Evolutionary conservation across 2,797 vertebrate genomes (phyloP), one percentile per base, ranked within the genome.

Genomic region (Microtus obscurus): DNA sequence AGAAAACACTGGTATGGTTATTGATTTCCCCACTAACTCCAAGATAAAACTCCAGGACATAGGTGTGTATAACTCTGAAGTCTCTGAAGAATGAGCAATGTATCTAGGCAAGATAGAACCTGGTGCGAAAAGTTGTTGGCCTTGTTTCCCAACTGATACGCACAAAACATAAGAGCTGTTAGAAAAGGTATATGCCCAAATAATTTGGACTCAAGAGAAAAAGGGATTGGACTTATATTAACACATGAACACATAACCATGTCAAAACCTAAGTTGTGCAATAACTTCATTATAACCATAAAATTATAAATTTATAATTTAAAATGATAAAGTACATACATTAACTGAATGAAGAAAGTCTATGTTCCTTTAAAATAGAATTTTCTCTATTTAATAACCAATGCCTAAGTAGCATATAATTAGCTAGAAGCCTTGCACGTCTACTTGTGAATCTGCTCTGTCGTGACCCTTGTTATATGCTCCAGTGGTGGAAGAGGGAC

Each of bases 261-360:
- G 48, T 83, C 65, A 73, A 80, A 89, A 71, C 53, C 21, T 87
- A 87, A 83, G 43, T 71, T 69, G 27, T 27, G 29, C 86, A 71
- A 8, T 71, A 71, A 71, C 67, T 71, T 6, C 16, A 16, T n/a
- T 71, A 71, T 9, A 8, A 71, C n/a, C 19, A 21, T 37, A 71
- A n/a, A 34, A 3, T 37, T 71, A n/a, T 19, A n/a, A 71, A 71
- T 71, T 71, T 37, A 71, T 71, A 71, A 71, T n/a, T 79, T 21
- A 90, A 95, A 13, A 3, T 71, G 90, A 92, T 51, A 89, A 87
- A 91, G 87, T 37, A n/a, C 10, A 91, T 21, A 45, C 91, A 40
- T 73, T 95, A 78, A 56, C 73, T 76, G 77, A 29, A 77, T 51
- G 61, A 13, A 73, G 45, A 82, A 89, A 37, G 74, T 73, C 23